phyloP scores from a whole-genome alignment of 2,797 vertebrate species.

The Parotocinclus haroldoi region DNA sequence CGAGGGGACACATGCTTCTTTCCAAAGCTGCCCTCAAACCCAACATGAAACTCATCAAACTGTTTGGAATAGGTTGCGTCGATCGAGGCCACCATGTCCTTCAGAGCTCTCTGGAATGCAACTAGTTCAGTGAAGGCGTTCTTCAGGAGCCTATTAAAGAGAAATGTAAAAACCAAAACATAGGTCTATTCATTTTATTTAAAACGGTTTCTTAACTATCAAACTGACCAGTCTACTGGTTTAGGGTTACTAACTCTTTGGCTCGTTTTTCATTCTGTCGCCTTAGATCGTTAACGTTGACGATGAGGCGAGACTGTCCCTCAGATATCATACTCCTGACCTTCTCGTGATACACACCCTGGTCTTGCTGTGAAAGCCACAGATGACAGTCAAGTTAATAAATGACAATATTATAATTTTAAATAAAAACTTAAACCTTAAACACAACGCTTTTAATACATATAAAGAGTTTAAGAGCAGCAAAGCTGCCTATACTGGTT shows the following conservation, averaged over 20 bases:
- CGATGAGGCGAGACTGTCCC: slow-evolving; percentile 51
- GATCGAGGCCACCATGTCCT: slow-evolving; percentile 68
- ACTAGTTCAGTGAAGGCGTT: slow-evolving; percentile 67
- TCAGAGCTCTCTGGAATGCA: slow-evolving; percentile 73
- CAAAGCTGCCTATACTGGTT: too few relatives aligned
- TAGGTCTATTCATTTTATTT: not conserved
- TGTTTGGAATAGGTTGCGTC: slow-evolving; percentile 65
- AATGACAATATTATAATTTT: too few relatives aligned
- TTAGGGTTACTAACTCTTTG: slow-evolving; percentile 47
- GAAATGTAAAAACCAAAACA: not conserved
- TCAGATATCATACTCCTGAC: slow-evolving; percentile 60
- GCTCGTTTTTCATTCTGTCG: slow-evolving; percentile 59
- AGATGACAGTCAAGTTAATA: not conserved
- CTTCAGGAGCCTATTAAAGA: slow-evolving; percentile 59
- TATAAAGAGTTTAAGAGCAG: too few relatives aligned
- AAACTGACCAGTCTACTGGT: too few relatives aligned
- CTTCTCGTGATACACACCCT: slow-evolving; percentile 61
- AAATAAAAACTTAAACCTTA: too few relatives aligned
- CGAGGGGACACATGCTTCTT: slow-evolving; percentile 62
- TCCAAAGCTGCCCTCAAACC: slow-evolving; percentile 66
- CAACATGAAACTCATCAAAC: slow-evolving; percentile 65
- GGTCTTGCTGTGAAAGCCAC: slow-evolving; percentile 56
- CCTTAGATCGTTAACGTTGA: slow-evolving; percentile 62
- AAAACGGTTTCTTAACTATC: not conserved
- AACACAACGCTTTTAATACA: too few relatives aligned